A percentile compares a stretch with the other conserved stretches of the same genome.
Conservation (phyloP, 2,888 invertebrate genomes). For the Coleophora flavipennella region DNA sequence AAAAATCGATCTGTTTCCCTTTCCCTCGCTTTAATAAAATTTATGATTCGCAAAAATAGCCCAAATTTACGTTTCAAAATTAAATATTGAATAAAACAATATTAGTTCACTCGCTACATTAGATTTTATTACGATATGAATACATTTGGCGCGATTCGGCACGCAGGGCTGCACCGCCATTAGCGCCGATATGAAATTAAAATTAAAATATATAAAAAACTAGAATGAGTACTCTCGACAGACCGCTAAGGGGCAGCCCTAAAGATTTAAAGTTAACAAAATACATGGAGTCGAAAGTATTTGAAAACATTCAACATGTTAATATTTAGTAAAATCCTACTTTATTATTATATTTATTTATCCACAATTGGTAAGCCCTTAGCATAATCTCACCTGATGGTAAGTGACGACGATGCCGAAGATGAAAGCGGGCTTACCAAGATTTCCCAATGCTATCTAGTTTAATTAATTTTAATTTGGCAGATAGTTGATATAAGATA, state of each 20-base stretch:
- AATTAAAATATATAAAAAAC: slow-evolving; percentile 72
- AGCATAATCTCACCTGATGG: too few relatives aligned
- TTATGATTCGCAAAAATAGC: slow-evolving; percentile 61
- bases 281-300: slow-evolving; percentile 30
- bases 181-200: slow-evolving; percentile 72
- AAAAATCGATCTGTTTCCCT: slow-evolving; percentile 20
- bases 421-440: too few relatives aligned
- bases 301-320: too few relatives aligned
- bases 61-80: slow-evolving; percentile 55
- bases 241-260: slow-evolving; percentile 70
- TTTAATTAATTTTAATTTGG: too few relatives aligned
- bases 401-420: too few relatives aligned
- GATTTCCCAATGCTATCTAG: too few relatives aligned
- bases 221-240: slow-evolving; percentile 61
- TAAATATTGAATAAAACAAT: slow-evolving; percentile 72
- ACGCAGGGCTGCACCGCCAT: slow-evolving; percentile 68
- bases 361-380: too few relatives aligned
- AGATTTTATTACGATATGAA: slow-evolving; percentile 67
- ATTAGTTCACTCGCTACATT: slow-evolving; percentile 72
- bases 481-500: too few relatives aligned
- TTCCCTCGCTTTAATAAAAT: slow-evolving; percentile 39
- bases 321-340: too few relatives aligned
- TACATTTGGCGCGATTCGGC: slow-evolving; percentile 65
- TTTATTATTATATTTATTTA: too few relatives aligned
- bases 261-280: slow-evolving; percentile 47